Evolutionary conservation across 2,888 invertebrate species (phyloP).

Genomic region (Salpingus planirostris): DNA sequence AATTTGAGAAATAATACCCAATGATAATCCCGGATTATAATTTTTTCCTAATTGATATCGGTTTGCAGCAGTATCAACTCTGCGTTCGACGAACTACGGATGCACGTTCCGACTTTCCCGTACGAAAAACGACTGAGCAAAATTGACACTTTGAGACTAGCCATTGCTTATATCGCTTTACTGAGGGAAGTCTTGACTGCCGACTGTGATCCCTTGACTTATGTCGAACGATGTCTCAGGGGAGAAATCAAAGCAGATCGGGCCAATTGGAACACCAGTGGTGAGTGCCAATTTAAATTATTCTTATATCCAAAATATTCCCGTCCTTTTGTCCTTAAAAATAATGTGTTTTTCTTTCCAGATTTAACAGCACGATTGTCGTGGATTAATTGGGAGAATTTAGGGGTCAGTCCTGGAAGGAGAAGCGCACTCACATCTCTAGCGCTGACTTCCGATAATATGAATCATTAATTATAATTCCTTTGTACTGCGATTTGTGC

Average conservation of each 20-base stretch:
- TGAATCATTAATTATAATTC: conserved; percentile 23
- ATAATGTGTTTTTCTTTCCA: conserved; percentile 38
- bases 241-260: conserved; percentile 84
- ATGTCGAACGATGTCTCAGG: conserved; percentile 84
- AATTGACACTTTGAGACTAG: conserved; percentile 93
- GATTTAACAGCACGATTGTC: conserved; percentile 93
- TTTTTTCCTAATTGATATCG: conserved; percentile 21
- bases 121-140: conserved; percentile 97
- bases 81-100: conserved; percentile 95
- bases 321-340: neutral
- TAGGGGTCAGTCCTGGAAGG: conserved; percentile 87
- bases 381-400: conserved; percentile 99
- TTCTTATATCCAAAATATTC: neutral
- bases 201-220: conserved; percentile 85
- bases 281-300: conserved; percentile 44
- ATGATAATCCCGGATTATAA: neutral
- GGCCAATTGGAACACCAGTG: conserved; percentile 94
- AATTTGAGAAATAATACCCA: conserved; percentile 5
- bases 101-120: conserved; percentile 97
- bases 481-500: conserved; percentile 6
- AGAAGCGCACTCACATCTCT: conserved; percentile 75
- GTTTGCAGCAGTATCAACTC: conserved; percentile 90
- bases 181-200: conserved; percentile 81
- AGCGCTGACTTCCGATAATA: conserved; percentile 62
- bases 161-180: conserved; percentile 95